Evolutionary conservation across 2,888 invertebrate genomes (phyloP).

Genomic region (Nycteola revayana): DNA sequence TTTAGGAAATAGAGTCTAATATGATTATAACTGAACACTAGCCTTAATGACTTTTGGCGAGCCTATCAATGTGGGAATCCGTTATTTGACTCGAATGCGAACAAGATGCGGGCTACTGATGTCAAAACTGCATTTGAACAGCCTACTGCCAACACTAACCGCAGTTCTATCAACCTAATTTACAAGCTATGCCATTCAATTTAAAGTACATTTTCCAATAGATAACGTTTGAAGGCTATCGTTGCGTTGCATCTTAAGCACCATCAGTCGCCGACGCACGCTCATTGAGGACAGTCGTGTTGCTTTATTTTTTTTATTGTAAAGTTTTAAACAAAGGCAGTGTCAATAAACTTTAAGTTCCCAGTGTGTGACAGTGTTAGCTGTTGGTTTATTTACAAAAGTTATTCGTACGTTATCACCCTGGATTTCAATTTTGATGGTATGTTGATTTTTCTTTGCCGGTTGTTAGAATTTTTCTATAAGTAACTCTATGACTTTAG

Average conservation of each 20-base stretch:
- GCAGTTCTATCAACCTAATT: slow-evolving; percentile 6
- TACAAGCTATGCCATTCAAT: slow-evolving; percentile 19
- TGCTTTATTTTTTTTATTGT: slow-evolving; percentile 12
- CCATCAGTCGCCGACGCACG: slow-evolving; percentile 55
- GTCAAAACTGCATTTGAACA: slow-evolving; percentile 36
- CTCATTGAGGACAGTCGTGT: slow-evolving; percentile 43
- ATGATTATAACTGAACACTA: too few relatives aligned
- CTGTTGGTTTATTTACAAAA: slow-evolving; percentile 32
- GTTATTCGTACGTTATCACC: slow-evolving; percentile 41
- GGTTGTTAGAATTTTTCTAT: too few relatives aligned
- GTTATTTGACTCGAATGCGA: slow-evolving; percentile 9
- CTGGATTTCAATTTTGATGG: slow-evolving; percentile 69
- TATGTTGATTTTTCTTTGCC: slow-evolving; percentile 34
- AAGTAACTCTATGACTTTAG: too few relatives aligned
- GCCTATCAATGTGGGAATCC: background rate
- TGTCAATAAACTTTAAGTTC: slow-evolving; percentile 50
- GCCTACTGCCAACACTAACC: slow-evolving; percentile 21
- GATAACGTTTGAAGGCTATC: slow-evolving; percentile 37
- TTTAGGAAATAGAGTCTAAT: too few relatives aligned
- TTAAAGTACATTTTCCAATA: slow-evolving; percentile 45
- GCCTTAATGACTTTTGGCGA: too few relatives aligned
- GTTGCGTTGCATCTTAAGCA: slow-evolving; percentile 43
- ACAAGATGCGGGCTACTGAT: slow-evolving; percentile 27
- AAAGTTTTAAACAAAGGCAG: slow-evolving; percentile 38
- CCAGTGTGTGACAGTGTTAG: slow-evolving; percentile 44